phyloP scores from a whole-genome alignment of 2,888 invertebrate genomes.

The Pachymerium ferrugineum region DNA sequence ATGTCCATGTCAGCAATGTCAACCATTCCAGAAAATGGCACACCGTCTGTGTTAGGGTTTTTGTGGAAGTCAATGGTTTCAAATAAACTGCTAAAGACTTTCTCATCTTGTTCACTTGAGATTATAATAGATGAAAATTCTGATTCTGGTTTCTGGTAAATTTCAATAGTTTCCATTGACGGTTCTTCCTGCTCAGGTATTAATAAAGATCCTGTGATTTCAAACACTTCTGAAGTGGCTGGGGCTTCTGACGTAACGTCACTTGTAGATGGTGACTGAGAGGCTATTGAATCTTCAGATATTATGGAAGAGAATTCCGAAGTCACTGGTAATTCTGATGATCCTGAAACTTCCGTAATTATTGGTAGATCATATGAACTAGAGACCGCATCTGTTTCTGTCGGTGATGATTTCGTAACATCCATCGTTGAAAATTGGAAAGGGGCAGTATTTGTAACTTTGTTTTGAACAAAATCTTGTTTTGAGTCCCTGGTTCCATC shows the following conservation, averaged over 20 bases:
- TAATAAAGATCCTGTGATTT: neutral
- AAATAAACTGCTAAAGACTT: neutral
- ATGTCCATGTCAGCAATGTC: slow-evolving; percentile 29
- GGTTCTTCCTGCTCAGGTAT: neutral
- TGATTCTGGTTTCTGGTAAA: neutral
- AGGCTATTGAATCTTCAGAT: too few species aligned
- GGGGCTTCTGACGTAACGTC: too few species aligned
- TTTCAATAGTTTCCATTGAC: neutral
- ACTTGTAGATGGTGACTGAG: too few species aligned
- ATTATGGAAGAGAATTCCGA: too few species aligned
- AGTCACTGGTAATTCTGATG: too few species aligned
- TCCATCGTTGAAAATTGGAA: neutral
- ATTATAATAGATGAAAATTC: neutral
- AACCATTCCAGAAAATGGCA: slow-evolving; percentile 23
- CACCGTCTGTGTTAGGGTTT: neutral
- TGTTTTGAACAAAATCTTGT: neutral
- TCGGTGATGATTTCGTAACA: neutral
- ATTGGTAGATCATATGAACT: too few species aligned
- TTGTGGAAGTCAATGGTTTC: slow-evolving; percentile 14
- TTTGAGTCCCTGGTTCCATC: neutral
- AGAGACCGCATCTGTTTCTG: too few species aligned
- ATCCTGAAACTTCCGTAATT: too few species aligned
- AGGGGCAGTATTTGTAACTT: neutral
- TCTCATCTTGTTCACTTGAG: neutral
- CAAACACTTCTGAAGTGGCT: too few species aligned